These are phyloP conservation scores for Cartodere bifasciata DNA, from an alignment of 2,888 invertebrate genomes.

Conservation along the genomic window DNA sequence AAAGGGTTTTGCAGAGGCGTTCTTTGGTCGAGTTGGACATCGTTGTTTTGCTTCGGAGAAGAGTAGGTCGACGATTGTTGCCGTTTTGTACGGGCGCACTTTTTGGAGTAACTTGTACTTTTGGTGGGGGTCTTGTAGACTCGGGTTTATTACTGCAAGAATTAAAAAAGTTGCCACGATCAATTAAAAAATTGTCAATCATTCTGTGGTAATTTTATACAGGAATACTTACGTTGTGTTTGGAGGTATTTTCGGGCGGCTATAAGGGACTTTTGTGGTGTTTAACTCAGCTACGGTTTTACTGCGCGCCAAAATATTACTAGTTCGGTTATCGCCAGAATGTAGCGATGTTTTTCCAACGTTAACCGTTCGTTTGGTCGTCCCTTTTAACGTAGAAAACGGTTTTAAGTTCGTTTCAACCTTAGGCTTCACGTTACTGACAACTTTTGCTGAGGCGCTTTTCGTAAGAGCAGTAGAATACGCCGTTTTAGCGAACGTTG, in stretches of 20 bases:
- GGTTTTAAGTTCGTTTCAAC: conserved; percentile 24
- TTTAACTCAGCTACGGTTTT: conserved; percentile 35
- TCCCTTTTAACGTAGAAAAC: conserved; percentile 12
- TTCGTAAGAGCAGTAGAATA: conserved; percentile 37
- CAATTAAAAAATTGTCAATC: too few species aligned
- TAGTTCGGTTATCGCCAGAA: conserved; percentile 10
- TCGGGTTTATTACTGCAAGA: too few species aligned
- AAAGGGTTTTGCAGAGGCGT: conserved; percentile 20
- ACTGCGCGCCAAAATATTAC: conserved; percentile 24
- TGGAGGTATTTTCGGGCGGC: too few species aligned
- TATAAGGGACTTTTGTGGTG: conserved; percentile 9
- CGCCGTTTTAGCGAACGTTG: conserved; percentile 25
- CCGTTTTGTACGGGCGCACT: conserved; percentile 4
- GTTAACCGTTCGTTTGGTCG: conserved; percentile 10
- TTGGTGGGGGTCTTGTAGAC: conserved; percentile 3
- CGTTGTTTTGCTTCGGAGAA: conserved; percentile 24
- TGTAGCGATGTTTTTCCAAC: neutral
- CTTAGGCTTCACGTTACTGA: conserved; percentile 22
- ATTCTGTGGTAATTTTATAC: too few species aligned
- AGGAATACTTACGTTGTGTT: too few species aligned
- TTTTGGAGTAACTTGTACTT: conserved; percentile 5
- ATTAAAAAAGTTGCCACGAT: too few species aligned
- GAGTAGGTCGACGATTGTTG: conserved; percentile 8
- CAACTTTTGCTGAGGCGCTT: conserved; percentile 27
- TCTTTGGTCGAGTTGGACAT: conserved; percentile 21